Percentiles rank a stretch among this genome's conserved stretches.
phyloP scores from a whole-genome alignment of 2,797 vertebrate genomes.

The Yasuhikotakia modesta region DNA sequence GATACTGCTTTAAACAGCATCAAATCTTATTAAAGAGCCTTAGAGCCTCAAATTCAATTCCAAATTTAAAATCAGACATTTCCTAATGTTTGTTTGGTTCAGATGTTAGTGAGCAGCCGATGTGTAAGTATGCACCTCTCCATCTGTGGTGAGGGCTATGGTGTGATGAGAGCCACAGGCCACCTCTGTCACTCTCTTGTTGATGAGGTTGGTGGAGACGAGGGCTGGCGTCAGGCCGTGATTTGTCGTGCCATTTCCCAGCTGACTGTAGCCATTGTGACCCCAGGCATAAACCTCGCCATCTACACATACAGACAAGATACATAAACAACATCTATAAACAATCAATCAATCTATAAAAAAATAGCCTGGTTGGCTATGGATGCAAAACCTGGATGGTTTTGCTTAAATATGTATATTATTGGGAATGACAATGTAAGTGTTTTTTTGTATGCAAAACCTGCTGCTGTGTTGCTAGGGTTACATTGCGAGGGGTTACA shows the following conservation, averaged over 20 bases:
- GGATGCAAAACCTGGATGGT: no score
- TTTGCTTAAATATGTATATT: no score
- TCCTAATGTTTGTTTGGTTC: not conserved
- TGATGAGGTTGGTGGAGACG: conserved; percentile 93
- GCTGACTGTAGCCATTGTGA: conserved; percentile 95
- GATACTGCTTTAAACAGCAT: no score
- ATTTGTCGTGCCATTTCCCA: conserved; percentile 94
- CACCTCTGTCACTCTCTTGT: conserved; percentile 91
- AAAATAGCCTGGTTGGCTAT: no score
- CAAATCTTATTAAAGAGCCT: no score
- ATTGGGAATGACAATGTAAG: no score
- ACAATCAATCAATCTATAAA: no score
- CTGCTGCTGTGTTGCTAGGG: no score
- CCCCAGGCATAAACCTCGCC: conserved; percentile 98
- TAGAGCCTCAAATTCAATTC: not conserved
- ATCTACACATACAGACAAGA: conserved; percentile 72
- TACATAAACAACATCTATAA: not conserved
- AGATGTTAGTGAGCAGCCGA: not conserved
- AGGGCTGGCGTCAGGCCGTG: conserved; percentile 87
- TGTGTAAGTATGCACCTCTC: conserved; percentile 80
- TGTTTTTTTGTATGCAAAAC: no score
- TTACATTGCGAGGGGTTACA: no score
- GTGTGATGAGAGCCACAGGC: conserved; percentile 97
- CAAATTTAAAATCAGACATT: not conserved
- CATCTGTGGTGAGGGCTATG: conserved; percentile 90